These are phyloP conservation scores for Alviniconcha strummeri DNA, from an alignment of 2,888 invertebrate species.

Conservation along the genomic window DNA sequence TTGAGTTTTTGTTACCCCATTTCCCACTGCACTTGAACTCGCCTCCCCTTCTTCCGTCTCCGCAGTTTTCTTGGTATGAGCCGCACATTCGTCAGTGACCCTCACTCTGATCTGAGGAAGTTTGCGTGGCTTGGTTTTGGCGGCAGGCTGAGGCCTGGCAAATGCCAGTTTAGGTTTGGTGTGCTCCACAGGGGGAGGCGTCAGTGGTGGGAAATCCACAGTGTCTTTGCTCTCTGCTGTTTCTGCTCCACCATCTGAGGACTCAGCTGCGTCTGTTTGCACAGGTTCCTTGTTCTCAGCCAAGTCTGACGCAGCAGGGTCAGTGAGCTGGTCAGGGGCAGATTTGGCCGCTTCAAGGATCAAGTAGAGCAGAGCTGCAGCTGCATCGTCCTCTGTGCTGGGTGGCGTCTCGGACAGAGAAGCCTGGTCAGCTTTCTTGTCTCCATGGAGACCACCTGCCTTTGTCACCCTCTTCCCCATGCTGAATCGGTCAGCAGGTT, in stretches of 20 bases:
- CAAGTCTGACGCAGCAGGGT: not conserved
- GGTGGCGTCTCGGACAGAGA: no score
- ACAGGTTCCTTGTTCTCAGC: not conserved
- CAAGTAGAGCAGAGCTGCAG: not conserved
- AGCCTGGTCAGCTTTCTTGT: no score
- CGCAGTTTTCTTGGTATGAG: not conserved
- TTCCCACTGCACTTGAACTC: not conserved
- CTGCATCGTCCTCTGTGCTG: no score
- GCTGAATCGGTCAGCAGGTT: no score
- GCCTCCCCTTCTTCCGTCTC: not conserved
- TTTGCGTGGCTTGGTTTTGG: not conserved
- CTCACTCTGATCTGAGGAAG: constrained; percentile 17
- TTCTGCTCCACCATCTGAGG: not conserved
- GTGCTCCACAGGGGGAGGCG: constrained; percentile 6
- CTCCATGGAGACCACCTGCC: no score
- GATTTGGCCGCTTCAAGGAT: not conserved
- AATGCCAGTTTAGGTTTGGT: constrained; percentile 21
- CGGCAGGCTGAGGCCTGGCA: constrained; percentile 16
- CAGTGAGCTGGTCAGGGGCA: not conserved
- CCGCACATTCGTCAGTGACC: not conserved
- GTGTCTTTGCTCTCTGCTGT: not conserved
- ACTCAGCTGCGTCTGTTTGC: not conserved
- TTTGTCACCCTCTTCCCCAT: no score
- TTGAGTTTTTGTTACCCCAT: not conserved
- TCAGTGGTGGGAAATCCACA: not conserved